These are phyloP conservation scores for Diabrotica undecimpunctata DNA, from an alignment of 1,140 invertebrate genomes.

Conservation along the genomic window DNA sequence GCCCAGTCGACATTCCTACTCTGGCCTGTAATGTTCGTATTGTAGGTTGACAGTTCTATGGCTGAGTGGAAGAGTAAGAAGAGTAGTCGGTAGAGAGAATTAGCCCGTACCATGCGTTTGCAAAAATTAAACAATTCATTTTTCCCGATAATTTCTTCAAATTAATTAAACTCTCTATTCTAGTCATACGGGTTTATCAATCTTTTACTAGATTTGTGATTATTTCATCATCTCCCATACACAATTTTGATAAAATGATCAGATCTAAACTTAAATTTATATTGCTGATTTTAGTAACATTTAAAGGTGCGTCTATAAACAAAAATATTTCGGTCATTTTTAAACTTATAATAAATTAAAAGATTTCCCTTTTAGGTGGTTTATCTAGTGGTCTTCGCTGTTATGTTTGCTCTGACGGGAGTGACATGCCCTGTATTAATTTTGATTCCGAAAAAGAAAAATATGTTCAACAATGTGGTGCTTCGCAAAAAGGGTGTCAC, in stretches of 20 bases:
- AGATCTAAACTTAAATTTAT: neutral
- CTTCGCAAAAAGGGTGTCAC: neutral
- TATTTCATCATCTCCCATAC: no score
- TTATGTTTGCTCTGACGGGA: neutral
- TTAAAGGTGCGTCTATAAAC: neutral
- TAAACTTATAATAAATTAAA: neutral
- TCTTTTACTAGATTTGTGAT: neutral
- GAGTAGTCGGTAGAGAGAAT: no score
- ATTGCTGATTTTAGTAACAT: neutral
- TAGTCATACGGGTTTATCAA: neutral
- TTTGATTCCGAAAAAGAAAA: neutral
- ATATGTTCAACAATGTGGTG: neutral
- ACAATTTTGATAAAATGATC: neutral
- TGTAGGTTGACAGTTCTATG: no score
- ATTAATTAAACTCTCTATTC: neutral
- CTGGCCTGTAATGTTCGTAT: no score
- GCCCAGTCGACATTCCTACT: no score
- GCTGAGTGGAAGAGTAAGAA: no score
- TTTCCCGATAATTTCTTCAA: neutral
- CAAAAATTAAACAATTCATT: neutral
- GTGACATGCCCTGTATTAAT: neutral
- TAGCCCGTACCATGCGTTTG: neutral
- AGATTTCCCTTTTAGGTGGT: neutral
- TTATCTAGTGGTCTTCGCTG: neutral
- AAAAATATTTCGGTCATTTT: neutral